phyloP scores from a whole-genome alignment of 2,113 vertebrate species.

The Pseudopipra pipra region DNA sequence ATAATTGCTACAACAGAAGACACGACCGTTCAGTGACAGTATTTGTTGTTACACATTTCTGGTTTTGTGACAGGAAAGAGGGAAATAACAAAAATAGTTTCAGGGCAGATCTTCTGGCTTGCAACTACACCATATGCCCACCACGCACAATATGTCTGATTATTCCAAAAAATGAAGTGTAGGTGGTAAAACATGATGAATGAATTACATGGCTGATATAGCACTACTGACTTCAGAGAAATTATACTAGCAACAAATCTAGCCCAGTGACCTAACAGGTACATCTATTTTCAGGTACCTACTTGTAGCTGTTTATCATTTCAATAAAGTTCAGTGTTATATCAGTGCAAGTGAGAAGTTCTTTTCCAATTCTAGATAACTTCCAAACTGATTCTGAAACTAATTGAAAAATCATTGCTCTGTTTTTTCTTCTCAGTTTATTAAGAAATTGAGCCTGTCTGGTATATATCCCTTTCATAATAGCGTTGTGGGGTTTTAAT shows the following conservation, averaged over 20 bases:
- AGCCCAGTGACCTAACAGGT: neutral
- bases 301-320: constrained; percentile 3
- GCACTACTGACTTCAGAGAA: neutral
- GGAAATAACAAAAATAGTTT: constrained; percentile 54
- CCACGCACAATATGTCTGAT: constrained; percentile 18
- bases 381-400: neutral
- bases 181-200: neutral
- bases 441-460: neutral
- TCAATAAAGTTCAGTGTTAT: neutral
- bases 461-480: neutral
- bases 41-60: constrained; percentile 35
- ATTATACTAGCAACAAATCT: neutral
- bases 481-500: constrained; percentile 7
- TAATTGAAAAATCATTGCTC: constrained; percentile 25
- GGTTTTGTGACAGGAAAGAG: neutral
- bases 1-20: neutral
- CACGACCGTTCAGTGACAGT: neutral
- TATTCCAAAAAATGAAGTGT: neutral
- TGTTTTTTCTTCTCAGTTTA: constrained; percentile 6
- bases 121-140: constrained; percentile 17
- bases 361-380: neutral
- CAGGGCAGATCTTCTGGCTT: constrained; percentile 3
- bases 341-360: neutral
- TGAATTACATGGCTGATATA: neutral
- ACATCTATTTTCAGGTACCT: constrained; percentile 26